phyloP scores from a whole-genome alignment of 2,113 vertebrate genomes.

The Todiramphus chloris region DNA sequence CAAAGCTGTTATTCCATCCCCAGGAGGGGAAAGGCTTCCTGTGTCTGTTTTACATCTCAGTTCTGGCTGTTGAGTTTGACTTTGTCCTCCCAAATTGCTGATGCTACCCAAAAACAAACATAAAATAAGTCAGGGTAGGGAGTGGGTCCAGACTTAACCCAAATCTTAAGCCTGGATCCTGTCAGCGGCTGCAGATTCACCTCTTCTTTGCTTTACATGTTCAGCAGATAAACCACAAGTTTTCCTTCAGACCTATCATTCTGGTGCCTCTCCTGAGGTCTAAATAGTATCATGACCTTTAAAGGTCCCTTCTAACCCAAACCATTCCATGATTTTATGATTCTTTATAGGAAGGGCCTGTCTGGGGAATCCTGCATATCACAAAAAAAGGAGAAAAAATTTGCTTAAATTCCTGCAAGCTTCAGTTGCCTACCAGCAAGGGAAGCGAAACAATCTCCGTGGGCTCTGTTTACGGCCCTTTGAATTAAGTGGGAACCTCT shows the following conservation, averaged over 20 bases:
- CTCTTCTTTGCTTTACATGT: background rate
- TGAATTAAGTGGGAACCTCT: constrained; percentile 32
- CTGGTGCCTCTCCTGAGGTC: background rate
- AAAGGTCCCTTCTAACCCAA: too few species aligned
- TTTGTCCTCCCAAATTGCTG: background rate
- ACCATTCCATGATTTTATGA: too few species aligned
- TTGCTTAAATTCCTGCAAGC: background rate
- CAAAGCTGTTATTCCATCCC: background rate
- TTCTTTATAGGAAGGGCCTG: background rate
- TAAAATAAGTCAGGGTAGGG: background rate
- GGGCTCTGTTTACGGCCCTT: constrained; percentile 6
- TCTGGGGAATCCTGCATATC: background rate
- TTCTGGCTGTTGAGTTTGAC: background rate
- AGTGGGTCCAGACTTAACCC: background rate
- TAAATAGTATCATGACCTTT: background rate
- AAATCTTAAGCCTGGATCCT: background rate
- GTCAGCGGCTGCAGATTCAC: background rate
- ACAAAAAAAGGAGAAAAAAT: background rate
- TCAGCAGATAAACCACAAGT: background rate
- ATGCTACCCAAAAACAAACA: background rate
- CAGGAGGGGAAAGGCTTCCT: background rate
- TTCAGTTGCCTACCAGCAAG: background rate
- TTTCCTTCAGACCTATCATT: background rate
- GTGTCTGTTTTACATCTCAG: background rate
- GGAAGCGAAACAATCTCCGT: background rate